These are phyloP conservation scores for Cichlasoma orientale DNA, from an alignment of 2,797 vertebrate genomes.

Conservation along the genomic window DNA sequence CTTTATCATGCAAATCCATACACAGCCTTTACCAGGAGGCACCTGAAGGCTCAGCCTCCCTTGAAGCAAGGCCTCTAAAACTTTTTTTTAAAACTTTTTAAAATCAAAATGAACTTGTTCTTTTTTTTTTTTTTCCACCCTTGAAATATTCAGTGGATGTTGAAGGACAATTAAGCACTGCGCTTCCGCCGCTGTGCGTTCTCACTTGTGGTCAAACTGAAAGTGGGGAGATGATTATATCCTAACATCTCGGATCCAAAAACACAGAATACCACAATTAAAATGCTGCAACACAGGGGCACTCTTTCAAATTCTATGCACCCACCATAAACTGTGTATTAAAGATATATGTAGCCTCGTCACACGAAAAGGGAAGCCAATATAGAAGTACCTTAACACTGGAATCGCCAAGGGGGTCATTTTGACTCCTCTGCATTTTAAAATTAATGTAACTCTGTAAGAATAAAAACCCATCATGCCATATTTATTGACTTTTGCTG, in stretches of 20 bases:
- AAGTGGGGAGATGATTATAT: not conserved
- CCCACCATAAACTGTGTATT: not conserved
- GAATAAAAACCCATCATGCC: not conserved
- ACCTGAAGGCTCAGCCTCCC: not conserved
- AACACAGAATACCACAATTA: not conserved
- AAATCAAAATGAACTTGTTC: not conserved
- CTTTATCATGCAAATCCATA: not conserved
- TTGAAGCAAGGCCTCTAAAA: not conserved
- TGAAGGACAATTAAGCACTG: not conserved
- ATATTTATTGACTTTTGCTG: not conserved
- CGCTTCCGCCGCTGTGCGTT: not conserved
- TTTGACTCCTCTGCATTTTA: not conserved
- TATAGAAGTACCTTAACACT: not conserved
- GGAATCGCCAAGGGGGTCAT: not conserved
- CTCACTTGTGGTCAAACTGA: not conserved
- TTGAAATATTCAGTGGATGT: not conserved
- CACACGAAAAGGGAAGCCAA: not conserved
- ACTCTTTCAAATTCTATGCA: not conserved
- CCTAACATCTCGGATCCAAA: not conserved
- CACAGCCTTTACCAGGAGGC: not conserved
- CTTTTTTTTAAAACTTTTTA: not conserved
- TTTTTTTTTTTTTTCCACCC: not conserved
- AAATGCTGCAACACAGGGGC: not conserved
- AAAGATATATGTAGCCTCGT: not conserved
- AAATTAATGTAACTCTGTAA: not conserved